These are phyloP conservation scores for Drymodes brunneopygia DNA, from an alignment of 2,113 vertebrate genomes.

Conservation along the genomic window DNA sequence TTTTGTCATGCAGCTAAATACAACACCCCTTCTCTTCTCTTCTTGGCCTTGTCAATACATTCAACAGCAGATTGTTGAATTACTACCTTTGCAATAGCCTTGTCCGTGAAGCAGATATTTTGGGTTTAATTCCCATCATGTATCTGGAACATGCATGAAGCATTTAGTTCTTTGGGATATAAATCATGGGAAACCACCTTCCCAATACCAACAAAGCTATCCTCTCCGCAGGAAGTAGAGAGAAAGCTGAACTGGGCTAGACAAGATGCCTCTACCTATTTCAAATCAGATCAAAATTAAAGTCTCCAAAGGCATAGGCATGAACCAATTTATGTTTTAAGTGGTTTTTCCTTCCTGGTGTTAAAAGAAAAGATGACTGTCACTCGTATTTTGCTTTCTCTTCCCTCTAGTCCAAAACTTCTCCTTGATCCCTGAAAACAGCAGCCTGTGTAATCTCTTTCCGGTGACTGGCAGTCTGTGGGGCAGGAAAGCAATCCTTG, in stretches of 20 bases:
- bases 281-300: constrained; percentile 1
- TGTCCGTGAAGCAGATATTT: neutral
- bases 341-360: neutral
- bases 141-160: neutral
- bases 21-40: neutral
- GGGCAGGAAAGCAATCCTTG: neutral
- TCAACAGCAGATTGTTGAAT: neutral
- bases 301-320: neutral
- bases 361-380: neutral
- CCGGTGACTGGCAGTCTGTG: neutral
- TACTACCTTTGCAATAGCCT: neutral
- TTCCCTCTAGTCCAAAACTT: neutral
- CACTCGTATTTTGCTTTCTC: neutral
- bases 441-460: neutral
- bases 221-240: neutral
- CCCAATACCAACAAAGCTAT: neutral
- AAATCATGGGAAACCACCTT: neutral
- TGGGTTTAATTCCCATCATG: neutral
- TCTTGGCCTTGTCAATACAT: neutral
- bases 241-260: neutral
- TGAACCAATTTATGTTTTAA: neutral
- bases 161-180: neutral
- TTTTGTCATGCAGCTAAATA: neutral
- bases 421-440: neutral
- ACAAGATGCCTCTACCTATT: neutral